Evolutionary conservation across 2,797 vertebrate species (phyloP), one percentile per base, ranked within the genome.

Genomic region (Lophotriccus pileatus): DNA sequence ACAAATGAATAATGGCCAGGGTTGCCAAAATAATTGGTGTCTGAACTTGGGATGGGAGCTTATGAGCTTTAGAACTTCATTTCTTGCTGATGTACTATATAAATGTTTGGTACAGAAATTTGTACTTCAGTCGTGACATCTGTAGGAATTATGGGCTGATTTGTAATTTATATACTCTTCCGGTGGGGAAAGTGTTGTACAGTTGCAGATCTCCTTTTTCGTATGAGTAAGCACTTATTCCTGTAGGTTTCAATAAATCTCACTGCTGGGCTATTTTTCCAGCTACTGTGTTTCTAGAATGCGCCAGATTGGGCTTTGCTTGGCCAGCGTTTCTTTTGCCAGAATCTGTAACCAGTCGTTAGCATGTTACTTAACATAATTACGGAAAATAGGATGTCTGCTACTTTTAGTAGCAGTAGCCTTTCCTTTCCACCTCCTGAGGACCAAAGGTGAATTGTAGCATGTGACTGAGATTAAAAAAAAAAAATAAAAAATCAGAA

Each of bases 71-170:
- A 84, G 76, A 90, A 68, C 77, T 93, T 91, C 41, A 41, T 78
- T 94, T 95, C 87, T 88, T 92, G 34, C 66, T 58, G 81, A 94
- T 86, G 91, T 92, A 49, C 70, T 93, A 14, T 80, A 43, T 88
- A 75, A 69, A 24, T 43, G 21, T 88, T 93, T 30, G 83, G 66
- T 73, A 72, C 46, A 93, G 90, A 84, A 84, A 83, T 77, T n/a
- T 2, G 2, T 44, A 46, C 72, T 66, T 27, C 8, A 21, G 74
- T 64, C 5, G 6, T 55, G 41, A 32, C 20, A 50, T 47, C 36
- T 83, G 24, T 52, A 64, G 81, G 59, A 66, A 32, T 66, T 50
- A 59, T 1, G 7, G 56, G 9, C n/a, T 84, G 43, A 68, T 60
- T 89, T 84, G 56, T 55, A 81, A 68, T 86, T 74, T 52, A 24